Evolutionary conservation across 2,797 vertebrate species (phyloP).

Genomic region (Pantherophis alleghaniensis): DNA sequence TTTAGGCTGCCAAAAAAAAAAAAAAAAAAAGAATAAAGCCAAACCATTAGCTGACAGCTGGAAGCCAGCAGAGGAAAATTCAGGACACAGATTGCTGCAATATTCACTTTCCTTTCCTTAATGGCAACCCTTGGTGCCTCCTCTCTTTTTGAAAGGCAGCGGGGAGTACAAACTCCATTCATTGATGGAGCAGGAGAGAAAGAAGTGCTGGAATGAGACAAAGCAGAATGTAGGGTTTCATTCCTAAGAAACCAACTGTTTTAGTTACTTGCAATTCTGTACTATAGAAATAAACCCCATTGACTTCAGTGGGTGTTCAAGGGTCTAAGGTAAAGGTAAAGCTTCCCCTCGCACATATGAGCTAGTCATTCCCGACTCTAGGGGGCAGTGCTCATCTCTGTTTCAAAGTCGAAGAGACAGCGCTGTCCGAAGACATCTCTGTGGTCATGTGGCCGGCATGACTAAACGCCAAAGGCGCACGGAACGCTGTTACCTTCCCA

Average conservation of each 20-base stretch:
- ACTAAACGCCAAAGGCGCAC: too few relatives aligned
- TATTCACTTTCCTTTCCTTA: background rate
- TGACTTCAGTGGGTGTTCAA: background rate
- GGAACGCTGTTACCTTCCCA: too few relatives aligned
- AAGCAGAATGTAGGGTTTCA: background rate
- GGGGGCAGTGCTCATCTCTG: too few relatives aligned
- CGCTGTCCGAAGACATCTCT: too few relatives aligned
- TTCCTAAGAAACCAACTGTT: background rate
- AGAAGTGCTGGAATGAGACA: background rate
- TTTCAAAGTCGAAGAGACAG: too few relatives aligned
- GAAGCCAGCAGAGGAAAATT: background rate
- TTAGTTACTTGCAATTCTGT: background rate
- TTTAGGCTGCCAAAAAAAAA: slow-evolving; percentile 27
- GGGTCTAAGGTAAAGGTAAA: background rate
- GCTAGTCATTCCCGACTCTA: too few relatives aligned
- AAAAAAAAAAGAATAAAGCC: background rate
- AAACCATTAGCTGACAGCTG: background rate
- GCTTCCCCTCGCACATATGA: too few relatives aligned
- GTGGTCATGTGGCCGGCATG: too few relatives aligned
- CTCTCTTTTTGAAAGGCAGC: background rate
- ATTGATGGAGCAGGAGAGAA: background rate
- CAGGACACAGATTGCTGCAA: background rate
- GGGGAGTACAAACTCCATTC: background rate
- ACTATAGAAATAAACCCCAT: background rate
- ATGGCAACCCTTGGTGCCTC: background rate